Evolutionary conservation across 2,113 vertebrate genomes (phyloP).

Genomic region (Nerophis ophidion): DNA sequence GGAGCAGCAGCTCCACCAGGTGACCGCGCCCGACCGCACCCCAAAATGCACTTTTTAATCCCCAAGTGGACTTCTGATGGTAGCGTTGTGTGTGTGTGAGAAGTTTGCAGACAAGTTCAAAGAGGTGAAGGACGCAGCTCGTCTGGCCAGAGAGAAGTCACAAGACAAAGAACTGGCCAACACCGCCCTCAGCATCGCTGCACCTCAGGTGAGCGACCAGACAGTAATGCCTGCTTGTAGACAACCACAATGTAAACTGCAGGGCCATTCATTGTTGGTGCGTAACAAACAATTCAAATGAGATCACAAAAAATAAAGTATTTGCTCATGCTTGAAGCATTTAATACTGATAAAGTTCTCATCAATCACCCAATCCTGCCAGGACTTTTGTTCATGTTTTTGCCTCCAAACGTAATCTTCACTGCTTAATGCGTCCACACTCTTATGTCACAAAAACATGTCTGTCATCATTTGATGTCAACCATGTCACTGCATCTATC

Average conservation of each 20-base stretch:
- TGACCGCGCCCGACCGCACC: constrained; percentile 33
- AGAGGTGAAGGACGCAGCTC: constrained; percentile 88
- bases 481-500: too few species aligned
- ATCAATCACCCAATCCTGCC: too few species aligned
- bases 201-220: constrained; percentile 82
- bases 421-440: too few species aligned
- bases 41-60: not conserved
- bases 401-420: too few species aligned
- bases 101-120: constrained; percentile 74
- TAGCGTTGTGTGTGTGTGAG: not conserved
- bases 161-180: constrained; percentile 92
- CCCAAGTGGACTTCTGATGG: not conserved
- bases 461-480: too few species aligned
- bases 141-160: constrained; percentile 86
- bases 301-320: too few species aligned
- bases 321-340: too few species aligned
- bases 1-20: constrained; percentile 92
- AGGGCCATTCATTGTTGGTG: not conserved
- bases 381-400: too few species aligned
- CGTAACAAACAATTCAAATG: too few species aligned
- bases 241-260: not conserved
- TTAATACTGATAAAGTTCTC: too few species aligned
- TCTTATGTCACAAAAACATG: too few species aligned
- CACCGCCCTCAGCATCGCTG: constrained; percentile 78
- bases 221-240: too few species aligned